A percentile compares a stretch with the other conserved stretches of the same genome.
These are phyloP conservation scores for Solea senegalensis DNA, from an alignment of 2,113 vertebrate genomes.

Conservation along the genomic window DNA sequence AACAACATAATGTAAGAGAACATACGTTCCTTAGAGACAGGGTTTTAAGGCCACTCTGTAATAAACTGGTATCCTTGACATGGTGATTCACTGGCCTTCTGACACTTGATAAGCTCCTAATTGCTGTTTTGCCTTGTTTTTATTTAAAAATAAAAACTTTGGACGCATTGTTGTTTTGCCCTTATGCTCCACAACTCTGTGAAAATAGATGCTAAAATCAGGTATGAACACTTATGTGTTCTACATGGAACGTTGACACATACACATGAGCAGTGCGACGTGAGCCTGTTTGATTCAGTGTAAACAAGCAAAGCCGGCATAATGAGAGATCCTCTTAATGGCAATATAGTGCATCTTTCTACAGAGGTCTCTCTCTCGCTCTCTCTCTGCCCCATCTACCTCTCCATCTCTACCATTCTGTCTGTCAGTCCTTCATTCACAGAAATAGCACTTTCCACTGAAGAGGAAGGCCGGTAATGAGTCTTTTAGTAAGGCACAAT, in stretches of 20 bases:
- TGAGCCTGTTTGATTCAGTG: not conserved
- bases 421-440: slow-evolving; percentile 59
- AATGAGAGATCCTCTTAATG: not conserved
- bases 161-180: no score
- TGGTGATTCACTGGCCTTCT: no score
- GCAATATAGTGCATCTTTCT: not conserved
- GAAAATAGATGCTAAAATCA: no score
- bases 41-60: no score
- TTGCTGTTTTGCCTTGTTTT: no score
- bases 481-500: slow-evolving; percentile 73
- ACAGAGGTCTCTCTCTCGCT: not conserved
- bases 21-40: no score
- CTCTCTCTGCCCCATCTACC: slow-evolving; percentile 25
- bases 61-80: no score
- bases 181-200: no score
- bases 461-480: slow-evolving; percentile 69
- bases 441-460: slow-evolving; percentile 55
- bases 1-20: no score
- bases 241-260: not conserved
- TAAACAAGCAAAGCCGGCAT: not conserved
- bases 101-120: no score
- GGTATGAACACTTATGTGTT: not conserved
- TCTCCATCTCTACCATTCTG: slow-evolving; percentile 1
- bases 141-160: no score
- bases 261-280: not conserved